Evolutionary conservation across 2,797 vertebrate species (phyloP).

Genomic region (Podarcis siculus): DNA sequence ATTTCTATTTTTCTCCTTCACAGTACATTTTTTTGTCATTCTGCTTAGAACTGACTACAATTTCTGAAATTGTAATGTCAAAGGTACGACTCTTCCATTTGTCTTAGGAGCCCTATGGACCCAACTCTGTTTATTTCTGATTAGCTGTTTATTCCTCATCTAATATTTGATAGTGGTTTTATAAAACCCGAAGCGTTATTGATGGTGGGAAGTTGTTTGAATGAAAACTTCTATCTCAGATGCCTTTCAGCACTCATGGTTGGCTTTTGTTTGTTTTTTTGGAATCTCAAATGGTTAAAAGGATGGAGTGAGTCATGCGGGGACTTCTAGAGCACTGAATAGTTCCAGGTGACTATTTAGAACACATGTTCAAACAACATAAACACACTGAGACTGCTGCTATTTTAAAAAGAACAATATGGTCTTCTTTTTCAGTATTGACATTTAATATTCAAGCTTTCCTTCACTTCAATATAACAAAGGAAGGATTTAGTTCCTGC

Average conservation of each 20-base stretch:
- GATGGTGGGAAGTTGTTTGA: not conserved
- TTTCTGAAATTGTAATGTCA: not conserved
- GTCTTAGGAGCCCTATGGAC: not conserved
- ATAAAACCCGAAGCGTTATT: not conserved
- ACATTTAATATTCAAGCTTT: slow-evolving; percentile 36
- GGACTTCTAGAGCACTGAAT: slow-evolving; percentile 35
- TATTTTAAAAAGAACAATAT: slow-evolving; percentile 59
- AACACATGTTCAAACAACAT: slow-evolving; percentile 26
- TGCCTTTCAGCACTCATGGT: slow-evolving; percentile 3
- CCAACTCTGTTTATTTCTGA: not conserved
- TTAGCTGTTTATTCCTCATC: not conserved
- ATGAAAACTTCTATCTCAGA: not conserved
- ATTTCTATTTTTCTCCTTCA: not conserved
- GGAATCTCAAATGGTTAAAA: slow-evolving; percentile 35
- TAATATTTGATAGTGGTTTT: not conserved
- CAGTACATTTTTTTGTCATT: not conserved
- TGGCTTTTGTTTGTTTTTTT: not conserved
- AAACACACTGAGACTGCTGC: slow-evolving; percentile 38
- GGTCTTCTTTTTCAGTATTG: slow-evolving; percentile 36
- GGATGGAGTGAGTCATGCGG: slow-evolving; percentile 30
- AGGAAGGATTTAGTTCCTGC: slow-evolving; percentile 40
- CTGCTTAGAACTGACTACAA: not conserved
- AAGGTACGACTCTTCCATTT: not conserved
- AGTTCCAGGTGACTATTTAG: slow-evolving; percentile 53
- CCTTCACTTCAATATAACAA: slow-evolving; percentile 55